phyloP scores from a whole-genome alignment of 35 echinoderm and acorn worm species.

The Heliocidaris tuberculata region DNA sequence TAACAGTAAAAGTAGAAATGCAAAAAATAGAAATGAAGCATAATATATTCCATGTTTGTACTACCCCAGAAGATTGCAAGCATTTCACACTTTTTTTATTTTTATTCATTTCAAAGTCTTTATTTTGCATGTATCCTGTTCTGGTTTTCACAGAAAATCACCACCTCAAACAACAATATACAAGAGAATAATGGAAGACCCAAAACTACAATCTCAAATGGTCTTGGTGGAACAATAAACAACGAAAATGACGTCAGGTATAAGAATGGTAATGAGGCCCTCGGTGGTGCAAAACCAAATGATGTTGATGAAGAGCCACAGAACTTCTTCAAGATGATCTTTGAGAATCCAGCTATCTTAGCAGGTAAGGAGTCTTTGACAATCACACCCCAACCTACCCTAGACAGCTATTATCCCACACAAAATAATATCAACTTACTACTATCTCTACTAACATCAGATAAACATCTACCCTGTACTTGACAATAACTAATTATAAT shows the following conservation, averaged over 20 bases:
- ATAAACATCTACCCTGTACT: too few relatives aligned
- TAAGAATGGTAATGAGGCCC: slow-evolving; percentile 5
- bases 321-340: slow-evolving; percentile 52
- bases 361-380: not conserved
- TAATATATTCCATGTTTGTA: too few relatives aligned
- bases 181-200: not conserved
- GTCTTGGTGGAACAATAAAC: not conserved
- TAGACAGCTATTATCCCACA: too few relatives aligned
- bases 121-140: not conserved
- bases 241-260: not conserved
- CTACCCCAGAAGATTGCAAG: too few relatives aligned
- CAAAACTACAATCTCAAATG: not conserved
- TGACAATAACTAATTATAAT: too few relatives aligned
- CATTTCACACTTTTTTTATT: too few relatives aligned
- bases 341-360: slow-evolving; percentile 51
- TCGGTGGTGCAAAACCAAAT: not conserved
- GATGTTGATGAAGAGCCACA: slow-evolving; percentile 42
- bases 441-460: too few relatives aligned
- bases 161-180: not conserved
- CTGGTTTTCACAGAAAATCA: not conserved
- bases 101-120: not conserved
- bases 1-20: too few relatives aligned
- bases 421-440: too few relatives aligned
- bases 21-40: too few relatives aligned
- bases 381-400: not conserved